Evolutionary conservation across 1,140 invertebrate genomes (phyloP).

Genomic region (Delia radicum): DNA sequence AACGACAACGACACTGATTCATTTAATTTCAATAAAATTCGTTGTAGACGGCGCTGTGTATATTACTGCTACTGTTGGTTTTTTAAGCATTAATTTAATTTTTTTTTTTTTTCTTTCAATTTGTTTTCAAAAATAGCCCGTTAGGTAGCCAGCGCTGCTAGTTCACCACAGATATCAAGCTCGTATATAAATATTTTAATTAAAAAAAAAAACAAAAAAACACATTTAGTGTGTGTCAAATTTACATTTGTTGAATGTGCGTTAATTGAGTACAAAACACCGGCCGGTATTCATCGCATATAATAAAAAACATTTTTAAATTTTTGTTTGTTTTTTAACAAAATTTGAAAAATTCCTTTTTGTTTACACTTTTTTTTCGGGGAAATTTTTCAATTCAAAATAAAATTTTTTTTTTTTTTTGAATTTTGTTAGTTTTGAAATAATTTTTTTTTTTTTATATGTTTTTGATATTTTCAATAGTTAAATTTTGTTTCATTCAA

Average conservation of each 20-base stretch:
- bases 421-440: background rate
- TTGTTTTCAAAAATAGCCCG: background rate
- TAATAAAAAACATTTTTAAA: background rate
- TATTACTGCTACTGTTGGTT: background rate
- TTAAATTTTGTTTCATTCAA: no score
- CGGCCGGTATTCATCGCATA: slow-evolving; percentile 40
- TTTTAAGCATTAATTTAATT: background rate
- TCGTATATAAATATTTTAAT: background rate
- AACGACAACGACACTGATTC: background rate
- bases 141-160: no score
- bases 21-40: background rate
- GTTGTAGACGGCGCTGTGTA: background rate
- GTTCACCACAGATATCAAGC: no score
- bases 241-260: slow-evolving; percentile 13
- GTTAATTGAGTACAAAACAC: slow-evolving; percentile 51
- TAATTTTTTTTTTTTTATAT: background rate
- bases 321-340: no score
- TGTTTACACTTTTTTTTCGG: background rate
- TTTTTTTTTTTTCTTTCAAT: background rate
- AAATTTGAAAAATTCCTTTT: background rate
- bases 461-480: background rate
- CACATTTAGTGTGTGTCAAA: background rate
- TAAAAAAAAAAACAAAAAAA: background rate
- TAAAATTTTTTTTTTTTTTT: background rate
- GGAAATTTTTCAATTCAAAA: no score